Evolutionary conservation across 2,113 vertebrate species (phyloP), one percentile per base, ranked within the genome.

Genomic region (Erythrocercus mccallii): DNA sequence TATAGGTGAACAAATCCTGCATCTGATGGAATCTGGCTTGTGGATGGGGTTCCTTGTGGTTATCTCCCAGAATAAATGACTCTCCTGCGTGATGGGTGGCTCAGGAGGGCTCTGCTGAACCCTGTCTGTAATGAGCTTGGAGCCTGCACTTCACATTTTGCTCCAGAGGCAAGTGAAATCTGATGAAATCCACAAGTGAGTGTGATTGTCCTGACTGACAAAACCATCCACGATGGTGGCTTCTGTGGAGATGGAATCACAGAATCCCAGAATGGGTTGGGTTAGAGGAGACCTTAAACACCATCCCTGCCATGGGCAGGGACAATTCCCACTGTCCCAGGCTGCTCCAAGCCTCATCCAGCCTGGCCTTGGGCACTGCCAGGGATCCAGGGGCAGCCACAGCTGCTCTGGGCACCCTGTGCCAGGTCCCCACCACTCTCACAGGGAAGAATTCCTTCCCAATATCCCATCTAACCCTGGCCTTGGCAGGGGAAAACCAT

Each of bases 391-490:
- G 47, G 61, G 30, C 70, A 82, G 61, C n/a, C 87, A 10, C 78
- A 61, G 61, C 61, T 35, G 0, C n/a, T 82, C 54, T 74, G 70
- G 25, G 12, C 9, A 37, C 2, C 23, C 60, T 30, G 16, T 35
- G 30, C 60, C 35, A 50, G 42, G 10, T 1, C 20, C 45, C 1
- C 8, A 5, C 37, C 45, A 30, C 45, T 13, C 33, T 54, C 4
- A 0, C 8, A 61, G 21, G 24, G 40, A 69, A 19, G 0, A 69
- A 54, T 69, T 47, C 25, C 35, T 76, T 7, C 40, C 70, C 12
- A 16, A 42, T 2, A 42, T 69, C 31, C 54, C 62, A 35, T 1
- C 40, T 0, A 33, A 0, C 62, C 30, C 15, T 69, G 35, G 17
- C n/a, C 62, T 68, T 4, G 1, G 10, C 12, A 61, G 2, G 23